phyloP scores from a whole-genome alignment of 2,888 invertebrate species.

The Caenorhabditis wallacei region DNA sequence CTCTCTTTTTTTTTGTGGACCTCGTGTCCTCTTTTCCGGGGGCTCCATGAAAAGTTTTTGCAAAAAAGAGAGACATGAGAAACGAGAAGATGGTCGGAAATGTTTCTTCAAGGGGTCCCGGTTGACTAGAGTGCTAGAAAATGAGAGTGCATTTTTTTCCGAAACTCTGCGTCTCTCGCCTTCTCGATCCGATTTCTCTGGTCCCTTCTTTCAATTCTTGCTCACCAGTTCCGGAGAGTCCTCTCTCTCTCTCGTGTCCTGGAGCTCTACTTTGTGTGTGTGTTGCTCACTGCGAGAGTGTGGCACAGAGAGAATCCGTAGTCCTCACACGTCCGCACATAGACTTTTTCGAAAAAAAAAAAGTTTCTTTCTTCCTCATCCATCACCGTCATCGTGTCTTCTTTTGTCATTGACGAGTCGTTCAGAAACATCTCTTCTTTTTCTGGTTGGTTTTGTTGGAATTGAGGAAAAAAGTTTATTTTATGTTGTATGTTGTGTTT shows the following conservation, averaged over 20 bases:
- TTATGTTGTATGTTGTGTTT: neutral
- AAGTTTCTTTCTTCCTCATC: conserved; percentile 39
- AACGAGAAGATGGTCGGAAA: conserved; percentile 26
- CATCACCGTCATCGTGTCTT: conserved; percentile 25
- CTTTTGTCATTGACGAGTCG: conserved; percentile 22
- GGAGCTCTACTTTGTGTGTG: conserved; percentile 50
- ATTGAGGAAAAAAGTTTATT: neutral
- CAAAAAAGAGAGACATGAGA: conserved; percentile 10
- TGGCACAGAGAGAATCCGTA: conserved; percentile 4
- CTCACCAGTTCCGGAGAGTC: conserved; percentile 40
- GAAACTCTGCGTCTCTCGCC: neutral
- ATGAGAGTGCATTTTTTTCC: conserved; percentile 25
- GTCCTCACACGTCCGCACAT: conserved; percentile 42
- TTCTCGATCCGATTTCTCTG: conserved; percentile 2
- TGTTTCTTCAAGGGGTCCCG: conserved; percentile 32
- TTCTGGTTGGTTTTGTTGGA: conserved; percentile 18
- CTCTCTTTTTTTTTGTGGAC: neutral
- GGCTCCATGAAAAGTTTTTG: conserved; percentile 31
- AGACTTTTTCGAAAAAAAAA: conserved; percentile 21
- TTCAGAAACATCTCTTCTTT: conserved; percentile 1
- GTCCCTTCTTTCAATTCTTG: conserved; percentile 18
- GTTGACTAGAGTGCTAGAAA: conserved; percentile 1
- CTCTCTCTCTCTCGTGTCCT: conserved; percentile 14
- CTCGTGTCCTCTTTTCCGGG: conserved; percentile 14
- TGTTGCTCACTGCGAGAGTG: conserved; percentile 38